phyloP scores from a whole-genome alignment of 1,140 invertebrate genomes.

The Hestina assimilis region DNA sequence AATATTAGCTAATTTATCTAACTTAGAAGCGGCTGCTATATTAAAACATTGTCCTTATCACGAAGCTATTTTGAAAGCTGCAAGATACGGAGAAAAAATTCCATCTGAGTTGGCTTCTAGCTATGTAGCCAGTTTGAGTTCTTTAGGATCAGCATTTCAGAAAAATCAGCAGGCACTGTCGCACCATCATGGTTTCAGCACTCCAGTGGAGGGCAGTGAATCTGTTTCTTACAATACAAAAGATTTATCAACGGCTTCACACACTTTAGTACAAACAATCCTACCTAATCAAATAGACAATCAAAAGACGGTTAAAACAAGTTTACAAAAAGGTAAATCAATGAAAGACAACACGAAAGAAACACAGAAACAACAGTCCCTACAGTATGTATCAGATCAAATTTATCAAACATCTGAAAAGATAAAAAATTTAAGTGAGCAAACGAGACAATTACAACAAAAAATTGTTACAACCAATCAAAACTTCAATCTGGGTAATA shows the following conservation, averaged over 20 bases:
- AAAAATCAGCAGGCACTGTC: conserved; percentile 47
- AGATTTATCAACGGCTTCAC: conserved; percentile 58
- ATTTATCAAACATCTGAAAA: conserved; percentile 64
- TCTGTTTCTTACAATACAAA: conserved; percentile 50
- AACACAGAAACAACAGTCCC: conserved; percentile 43
- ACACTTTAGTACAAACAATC: conserved; percentile 52
- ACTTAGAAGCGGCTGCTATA: conserved; percentile 70
- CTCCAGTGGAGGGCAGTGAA: conserved; percentile 43
- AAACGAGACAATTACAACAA: conserved; percentile 64
- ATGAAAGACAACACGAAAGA: conserved; percentile 47
- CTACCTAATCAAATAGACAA: conserved; percentile 47
- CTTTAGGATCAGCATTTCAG: conserved; percentile 53
- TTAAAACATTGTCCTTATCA: conserved; percentile 77
- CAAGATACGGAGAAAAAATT: conserved; percentile 61
- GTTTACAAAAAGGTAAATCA: conserved; percentile 57
- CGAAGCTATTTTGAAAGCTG: conserved; percentile 73
- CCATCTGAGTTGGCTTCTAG: conserved; percentile 64
- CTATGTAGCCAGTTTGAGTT: conserved; percentile 66
- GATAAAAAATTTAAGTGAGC: conserved; percentile 58
- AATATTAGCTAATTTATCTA: conserved; percentile 63
- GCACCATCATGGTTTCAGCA: conserved; percentile 45
- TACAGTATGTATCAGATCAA: conserved; percentile 53
- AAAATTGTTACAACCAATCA: conserved; percentile 58
- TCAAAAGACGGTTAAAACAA: conserved; percentile 45
- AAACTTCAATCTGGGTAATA: conserved; percentile 41